Conservation (phyloP, 2,888 invertebrate species). For the Andrena hattorfiana region DNA sequence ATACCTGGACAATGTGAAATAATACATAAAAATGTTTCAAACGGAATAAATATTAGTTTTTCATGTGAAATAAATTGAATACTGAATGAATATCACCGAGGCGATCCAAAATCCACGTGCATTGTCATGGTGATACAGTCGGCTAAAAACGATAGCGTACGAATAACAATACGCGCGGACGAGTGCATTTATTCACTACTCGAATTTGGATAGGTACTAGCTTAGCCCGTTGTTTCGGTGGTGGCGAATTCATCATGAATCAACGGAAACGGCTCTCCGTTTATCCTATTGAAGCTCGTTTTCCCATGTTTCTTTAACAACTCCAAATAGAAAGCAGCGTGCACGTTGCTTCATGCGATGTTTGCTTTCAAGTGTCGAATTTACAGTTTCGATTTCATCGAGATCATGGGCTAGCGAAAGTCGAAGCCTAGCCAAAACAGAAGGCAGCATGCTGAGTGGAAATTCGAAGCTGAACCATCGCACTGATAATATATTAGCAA, state of each 20-base stretch:
- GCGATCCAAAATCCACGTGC: conserved; percentile 32
- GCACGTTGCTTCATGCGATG: not conserved
- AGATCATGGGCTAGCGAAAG: not conserved
- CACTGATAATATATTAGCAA: too few species aligned
- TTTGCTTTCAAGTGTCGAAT: conserved; percentile 13
- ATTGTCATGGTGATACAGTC: conserved; percentile 44
- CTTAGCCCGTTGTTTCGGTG: conserved; percentile 28
- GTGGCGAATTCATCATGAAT: conserved; percentile 7
- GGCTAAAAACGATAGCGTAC: not conserved
- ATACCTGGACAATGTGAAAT: not conserved
- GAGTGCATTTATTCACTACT: conserved; percentile 19
- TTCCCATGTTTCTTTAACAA: conserved; percentile 16
- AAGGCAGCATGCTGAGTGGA: not conserved
- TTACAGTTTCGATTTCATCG: not conserved
- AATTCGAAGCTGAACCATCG: too few species aligned
- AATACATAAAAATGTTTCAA: not conserved
- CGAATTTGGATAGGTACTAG: conserved; percentile 23
- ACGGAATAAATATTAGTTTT: not conserved
- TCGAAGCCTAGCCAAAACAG: not conserved
- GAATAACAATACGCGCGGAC: conserved; percentile 11
- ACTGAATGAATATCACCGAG: conserved; percentile 17
- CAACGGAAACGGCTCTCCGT: conserved; percentile 4
- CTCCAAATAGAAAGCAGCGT: not conserved
- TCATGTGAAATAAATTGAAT: not conserved
- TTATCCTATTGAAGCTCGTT: conserved; percentile 9